Evolutionary conservation across 1,140 invertebrate genomes (phyloP), one percentile per base, ranked within the genome.

Genomic region (Bombyx mandarina): DNA sequence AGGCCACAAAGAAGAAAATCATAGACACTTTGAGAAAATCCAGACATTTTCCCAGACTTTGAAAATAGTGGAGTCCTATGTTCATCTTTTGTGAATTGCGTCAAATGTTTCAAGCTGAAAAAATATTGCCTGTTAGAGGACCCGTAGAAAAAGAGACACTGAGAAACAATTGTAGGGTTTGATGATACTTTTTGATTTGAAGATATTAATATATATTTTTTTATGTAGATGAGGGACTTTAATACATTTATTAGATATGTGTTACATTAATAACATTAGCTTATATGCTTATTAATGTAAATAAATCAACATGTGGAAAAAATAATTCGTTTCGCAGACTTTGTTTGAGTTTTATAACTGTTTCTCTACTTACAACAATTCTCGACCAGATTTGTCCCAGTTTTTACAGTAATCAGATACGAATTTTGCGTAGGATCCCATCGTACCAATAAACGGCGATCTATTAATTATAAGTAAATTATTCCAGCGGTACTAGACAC

Each of bases 1-100:
- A 94, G 86, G 57, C 93, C 93, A 81, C 92, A 91, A 61, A 91
- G 90, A 56, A 95, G 88, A 60, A 96, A 88, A 58, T 90, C 87
- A 71, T 91, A 90, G 42, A 92, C 80, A 68, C 86, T 88, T 66
- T 86, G 85, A 44, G 88, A 90, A 47, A 92, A 74, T 42, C 83
- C 83, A 58, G 88, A 86, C 6, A 87, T 56, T 70, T 88, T 89
- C 45, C 78, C 84, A 56, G 79, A 88, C 73, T 90, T 89, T 59
- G 88, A 87, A 71, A 90, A 89, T 57, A 90, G 65, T 44, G 89
- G 89, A 71, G 80, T 90, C 63, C 82, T 88, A 9, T 75, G 79
- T 63, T 89, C 88, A 84, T 90, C 86, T 86, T 90, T 90, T 8
- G 89, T 72, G 57, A 82, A 81, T 66, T 86, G 84, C 57, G 83